A percentile compares a stretch with the other conserved stretches of the same genome.
phyloP scores from a whole-genome alignment of 2,113 vertebrate species.

The Chascanopsetta lugubris region DNA sequence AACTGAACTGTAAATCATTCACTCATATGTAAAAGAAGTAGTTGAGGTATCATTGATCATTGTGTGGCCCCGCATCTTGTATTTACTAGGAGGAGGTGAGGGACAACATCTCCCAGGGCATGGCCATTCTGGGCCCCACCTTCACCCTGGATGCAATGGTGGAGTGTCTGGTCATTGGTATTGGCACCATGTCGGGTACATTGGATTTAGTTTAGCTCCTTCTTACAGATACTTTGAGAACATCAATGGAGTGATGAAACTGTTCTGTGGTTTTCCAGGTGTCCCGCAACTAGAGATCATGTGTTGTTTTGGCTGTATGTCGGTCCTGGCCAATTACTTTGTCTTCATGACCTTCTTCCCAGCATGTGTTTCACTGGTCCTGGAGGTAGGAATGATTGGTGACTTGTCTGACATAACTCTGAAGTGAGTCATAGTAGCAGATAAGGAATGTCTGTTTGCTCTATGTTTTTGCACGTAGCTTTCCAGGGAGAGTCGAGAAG shows the following conservation, averaged over 20 bases:
- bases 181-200: constrained; percentile 96
- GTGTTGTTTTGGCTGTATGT: constrained; percentile 99
- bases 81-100: constrained; percentile 91
- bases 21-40: not conserved
- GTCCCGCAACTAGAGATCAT: constrained; percentile 97
- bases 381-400: constrained; percentile 86
- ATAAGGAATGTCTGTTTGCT: not conserved
- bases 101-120: constrained; percentile 96
- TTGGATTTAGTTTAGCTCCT: no score
- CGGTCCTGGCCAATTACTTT: constrained; percentile 97
- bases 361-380: constrained; percentile 94
- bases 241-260: not conserved
- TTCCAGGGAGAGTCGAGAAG: constrained; percentile 93
- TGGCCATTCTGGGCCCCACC: constrained; percentile 95
- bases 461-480: constrained; percentile 76
- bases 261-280: constrained; percentile 73
- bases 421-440: not conserved
- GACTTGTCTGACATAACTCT: not conserved
- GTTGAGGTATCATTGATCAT: not conserved
- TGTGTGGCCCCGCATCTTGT: not conserved
- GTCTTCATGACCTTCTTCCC: constrained; percentile 99
- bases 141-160: constrained; percentile 97
- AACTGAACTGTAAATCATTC: not conserved
- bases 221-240: no score
- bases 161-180: constrained; percentile 96